phyloP scores from a whole-genome alignment of 1,140 invertebrate species.

The Eriosoma lanigerum region DNA sequence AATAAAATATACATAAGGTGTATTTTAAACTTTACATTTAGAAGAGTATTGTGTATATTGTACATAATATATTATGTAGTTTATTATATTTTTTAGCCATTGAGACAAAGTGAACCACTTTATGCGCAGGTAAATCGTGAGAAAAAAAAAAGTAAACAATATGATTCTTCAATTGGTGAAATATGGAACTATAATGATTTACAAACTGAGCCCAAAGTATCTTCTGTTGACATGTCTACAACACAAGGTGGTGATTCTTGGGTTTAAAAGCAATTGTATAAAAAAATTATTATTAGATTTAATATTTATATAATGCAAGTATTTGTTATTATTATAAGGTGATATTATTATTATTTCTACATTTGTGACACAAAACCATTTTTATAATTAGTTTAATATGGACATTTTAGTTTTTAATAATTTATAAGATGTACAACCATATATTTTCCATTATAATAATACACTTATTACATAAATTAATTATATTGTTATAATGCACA shows the following conservation, averaged over 20 bases:
- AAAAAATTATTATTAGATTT: neutral
- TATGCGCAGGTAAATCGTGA: constrained; percentile 81
- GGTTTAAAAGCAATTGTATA: constrained; percentile 60
- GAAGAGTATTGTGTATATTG: no score
- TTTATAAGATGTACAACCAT: constrained; percentile 29
- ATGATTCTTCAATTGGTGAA: constrained; percentile 59
- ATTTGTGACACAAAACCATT: constrained; percentile 42
- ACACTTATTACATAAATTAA: neutral
- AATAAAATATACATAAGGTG: no score
- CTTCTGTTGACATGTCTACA: constrained; percentile 56
- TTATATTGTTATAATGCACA: constrained; percentile 44
- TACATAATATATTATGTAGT: no score
- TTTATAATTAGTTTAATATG: constrained; percentile 37
- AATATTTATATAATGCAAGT: constrained; percentile 29
- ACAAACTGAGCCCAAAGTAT: constrained; percentile 58
- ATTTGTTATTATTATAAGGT: constrained; percentile 44
- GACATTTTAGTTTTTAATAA: constrained; percentile 19
- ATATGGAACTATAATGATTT: constrained; percentile 57
- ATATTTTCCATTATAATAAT: constrained; percentile 28
- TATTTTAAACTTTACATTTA: no score
- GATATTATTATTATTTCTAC: constrained; percentile 48
- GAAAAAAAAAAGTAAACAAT: constrained; percentile 72
- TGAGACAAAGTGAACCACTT: constrained; percentile 70
- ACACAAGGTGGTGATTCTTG: constrained; percentile 64
- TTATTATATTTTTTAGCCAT: constrained; percentile 58